These are phyloP conservation scores for Danio tinwini DNA, from an alignment of 2,797 vertebrate genomes.

Conservation along the genomic window DNA sequence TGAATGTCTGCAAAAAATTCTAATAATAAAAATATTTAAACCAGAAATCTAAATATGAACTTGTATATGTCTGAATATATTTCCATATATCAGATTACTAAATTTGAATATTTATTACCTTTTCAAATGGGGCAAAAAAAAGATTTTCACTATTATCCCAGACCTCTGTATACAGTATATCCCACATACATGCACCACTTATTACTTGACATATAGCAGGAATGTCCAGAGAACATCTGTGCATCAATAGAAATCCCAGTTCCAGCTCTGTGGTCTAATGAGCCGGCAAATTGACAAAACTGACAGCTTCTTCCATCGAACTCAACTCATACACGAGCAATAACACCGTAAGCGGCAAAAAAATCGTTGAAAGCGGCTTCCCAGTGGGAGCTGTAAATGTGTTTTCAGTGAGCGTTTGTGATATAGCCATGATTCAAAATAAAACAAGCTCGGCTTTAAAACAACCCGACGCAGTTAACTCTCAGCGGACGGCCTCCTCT, in stretches of 20 bases:
- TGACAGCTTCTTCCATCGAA: constrained; percentile 23
- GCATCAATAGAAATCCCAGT: constrained; percentile 24
- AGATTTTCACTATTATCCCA: neutral
- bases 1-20: too few species aligned
- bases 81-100: too few species aligned
- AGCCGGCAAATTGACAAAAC: neutral
- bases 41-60: too few species aligned
- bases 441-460: constrained; percentile 34
- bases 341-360: neutral
- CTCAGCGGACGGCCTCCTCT: constrained; percentile 19
- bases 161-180: neutral
- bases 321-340: neutral
- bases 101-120: neutral
- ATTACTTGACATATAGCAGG: neutral
- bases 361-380: neutral
- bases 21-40: too few species aligned
- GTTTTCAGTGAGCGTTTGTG: neutral
- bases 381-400: constrained; percentile 1
- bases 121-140: neutral
- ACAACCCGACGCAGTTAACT: constrained; percentile 7
- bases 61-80: too few species aligned
- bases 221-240: neutral
- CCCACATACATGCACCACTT: neutral
- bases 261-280: constrained; percentile 11
- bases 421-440: constrained; percentile 31